Base-by-base conservation (phyloP, 2,888 invertebrate genomes). In the Chirona hameri region DNA sequence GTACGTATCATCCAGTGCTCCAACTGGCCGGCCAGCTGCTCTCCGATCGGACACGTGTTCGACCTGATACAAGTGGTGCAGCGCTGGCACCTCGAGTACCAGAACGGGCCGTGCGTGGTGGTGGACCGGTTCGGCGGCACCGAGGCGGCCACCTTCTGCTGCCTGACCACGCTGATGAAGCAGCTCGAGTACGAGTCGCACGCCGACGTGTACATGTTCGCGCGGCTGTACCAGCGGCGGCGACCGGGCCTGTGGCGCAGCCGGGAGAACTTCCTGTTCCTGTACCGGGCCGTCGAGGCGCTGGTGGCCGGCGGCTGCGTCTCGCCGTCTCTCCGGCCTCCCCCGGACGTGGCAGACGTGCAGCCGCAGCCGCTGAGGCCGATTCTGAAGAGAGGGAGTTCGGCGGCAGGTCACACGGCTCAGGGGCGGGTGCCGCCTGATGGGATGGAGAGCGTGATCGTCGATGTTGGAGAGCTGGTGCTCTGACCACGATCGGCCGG, bases 101-200 rank as follows among this genome's bases (percentile, higher is more conserved):
- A 95, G 88, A 95, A 95, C 88, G 97, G 97, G 82, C 97, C 98
- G 48, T 93, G 96, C 85, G 93, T 96, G 85, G 95, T 98, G 86
- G 93, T 97, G 86, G 98, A 98, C 90, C 97, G 97, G 89, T 94
- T 91, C 89, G 98, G 98, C 82, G 97, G 97, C 46, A 93, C 94
- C 85, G 95, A 95, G 87, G 96, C 97, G 83, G 94, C 95, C 85
- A 93, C 93, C 57, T 97, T 98, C 89, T 96, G 97, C 89, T 91
- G 92, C 85, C 90, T 95, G 85, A 93, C 92, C 84, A 93, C 94
- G 29, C 88, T 95, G 83, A 91, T 92, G 87, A 94, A 94, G 87
- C 94, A 95, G 88, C 88, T 95, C 86, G 91, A 92, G 85, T 92
- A 93, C 87, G 95, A 95, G 87, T 92, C 92, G 86, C 91, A 92